Base-by-base conservation (phyloP, 1,140 invertebrate species). In the Trichogramma pretiosum region DNA sequence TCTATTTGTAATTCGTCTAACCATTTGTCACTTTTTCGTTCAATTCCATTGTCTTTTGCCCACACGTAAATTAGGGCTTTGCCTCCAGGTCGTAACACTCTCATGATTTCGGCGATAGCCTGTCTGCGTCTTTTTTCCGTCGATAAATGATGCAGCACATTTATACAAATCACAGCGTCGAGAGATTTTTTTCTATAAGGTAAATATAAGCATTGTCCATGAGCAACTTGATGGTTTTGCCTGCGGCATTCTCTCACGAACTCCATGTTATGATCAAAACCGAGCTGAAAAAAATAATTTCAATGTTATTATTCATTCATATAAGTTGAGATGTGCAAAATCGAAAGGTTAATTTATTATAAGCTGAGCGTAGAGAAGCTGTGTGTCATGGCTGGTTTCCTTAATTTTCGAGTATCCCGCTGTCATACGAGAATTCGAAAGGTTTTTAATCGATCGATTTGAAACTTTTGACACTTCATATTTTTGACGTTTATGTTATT, bases 131-230 rank as follows among this genome's bases (percentile, higher is more conserved):
- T 74, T 44, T 80, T 75, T 72, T 83, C 60, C n/a, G 80, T 90
- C 9, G 89, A 82, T 35, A 98, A 74, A 73, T 98, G 94, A 73
- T 98, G 94, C 58, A 97, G 82, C 2, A 97, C 94, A 1, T 93
- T 93, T 59, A 97, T 90, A 60, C 89, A 92, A 22, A 97, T 83
- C 36, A 79, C 77, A n/a, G 80, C 85, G 74, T 98, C 93, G 16
- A 85, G 79, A 36, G 73, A 68, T 30, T 67, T 65, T 52, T 79
- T 72, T 53, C 73, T 75, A 23, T 92, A 77, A 1, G 88, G 86
- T 19, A 93, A 52, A 30, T 69, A 56, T 7, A 93, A 70, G 63
- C 89, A 84, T 70, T 96, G 86, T 30, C 81, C 78, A 26, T 70
- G 57, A 45, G 77, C 63, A 33, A 74, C 75, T 68, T 80, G 73